Base-by-base conservation (phyloP, 2,888 invertebrate genomes). In the Odontothrips loti region DNA sequence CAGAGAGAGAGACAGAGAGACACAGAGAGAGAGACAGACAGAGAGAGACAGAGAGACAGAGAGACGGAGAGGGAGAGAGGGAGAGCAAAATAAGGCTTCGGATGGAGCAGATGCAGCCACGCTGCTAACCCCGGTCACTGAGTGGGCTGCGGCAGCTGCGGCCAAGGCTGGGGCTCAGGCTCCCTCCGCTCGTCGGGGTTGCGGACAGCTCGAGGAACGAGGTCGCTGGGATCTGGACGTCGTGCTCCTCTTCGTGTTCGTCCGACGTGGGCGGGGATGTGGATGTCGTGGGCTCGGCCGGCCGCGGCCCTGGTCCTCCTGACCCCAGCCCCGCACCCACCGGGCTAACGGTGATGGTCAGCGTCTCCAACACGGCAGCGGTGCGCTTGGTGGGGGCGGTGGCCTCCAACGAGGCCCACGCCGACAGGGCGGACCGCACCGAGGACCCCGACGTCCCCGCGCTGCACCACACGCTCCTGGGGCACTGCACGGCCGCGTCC, bases 401-500 rank as follows among this genome's bases (percentile, higher is more conserved):
- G 15, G 6, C 23, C 11, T 23, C 51, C 15, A 51, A 10, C 58
- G 58, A 58, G n/a, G 20, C 6, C 20, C 58, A 10, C 51, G 58
- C 17, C 17, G 15, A 15, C 58, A 58, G n/a, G 68, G 12, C 27
- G 9, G 58, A 8, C n/a, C 58, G 58, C 20, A 58, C 11, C 68
- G 68, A 27, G 68, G 68, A 1, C 68, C 23, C 23, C 9, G 17
- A 51, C 11, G 68, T 11, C 68, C 68, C 68, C 68, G 68, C 68
- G 23, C 23, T 75, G 68, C 68, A 75, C 68, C 23, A n/a, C 68
- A 27, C 68, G 23, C 11, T 10, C 23, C 68, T 23, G 27, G 68
- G 68, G 68, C 68, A 75, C 68, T 75, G 68, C 68, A 75, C 68
- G 68, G 68, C 68, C 23, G 68, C 68, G 68, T 75, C 68, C 27